These are phyloP conservation scores for Alcis repandata DNA, from an alignment of 2,888 invertebrate species.

Conservation along the genomic window DNA sequence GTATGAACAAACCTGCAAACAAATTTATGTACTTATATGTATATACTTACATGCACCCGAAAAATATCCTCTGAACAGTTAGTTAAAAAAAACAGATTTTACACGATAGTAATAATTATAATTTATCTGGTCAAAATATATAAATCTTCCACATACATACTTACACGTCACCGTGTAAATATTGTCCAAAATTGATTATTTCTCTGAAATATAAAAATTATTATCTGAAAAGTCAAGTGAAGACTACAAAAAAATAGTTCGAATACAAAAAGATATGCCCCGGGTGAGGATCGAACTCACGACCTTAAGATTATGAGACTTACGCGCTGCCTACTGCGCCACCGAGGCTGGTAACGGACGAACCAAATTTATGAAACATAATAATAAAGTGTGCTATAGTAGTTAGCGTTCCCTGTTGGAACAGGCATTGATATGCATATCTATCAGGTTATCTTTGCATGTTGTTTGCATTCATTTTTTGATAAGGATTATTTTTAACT, in stretches of 20 bases:
- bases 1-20: too few relatives aligned
- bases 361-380: neutral
- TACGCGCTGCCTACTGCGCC: constrained; percentile 89
- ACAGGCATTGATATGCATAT: neutral
- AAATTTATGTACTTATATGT: too few relatives aligned
- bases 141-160: too few relatives aligned
- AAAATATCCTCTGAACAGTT: too few relatives aligned
- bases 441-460: neutral
- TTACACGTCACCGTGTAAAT: too few relatives aligned
- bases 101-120: too few relatives aligned
- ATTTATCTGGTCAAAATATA: too few relatives aligned
- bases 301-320: constrained; percentile 97
- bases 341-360: constrained; percentile 50
- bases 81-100: too few relatives aligned
- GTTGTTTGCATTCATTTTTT: too few relatives aligned
- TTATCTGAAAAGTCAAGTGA: neutral
- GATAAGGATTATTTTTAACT: neutral
- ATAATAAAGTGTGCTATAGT: constrained; percentile 5
- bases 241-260: neutral
- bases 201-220: neutral
- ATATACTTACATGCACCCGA: too few relatives aligned
- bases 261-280: constrained; percentile 91
- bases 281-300: constrained; percentile 98
- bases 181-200: neutral
- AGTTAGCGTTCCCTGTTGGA: neutral